Conservation (phyloP, 2,113 vertebrate species). For the Clarias batrachus region DNA sequence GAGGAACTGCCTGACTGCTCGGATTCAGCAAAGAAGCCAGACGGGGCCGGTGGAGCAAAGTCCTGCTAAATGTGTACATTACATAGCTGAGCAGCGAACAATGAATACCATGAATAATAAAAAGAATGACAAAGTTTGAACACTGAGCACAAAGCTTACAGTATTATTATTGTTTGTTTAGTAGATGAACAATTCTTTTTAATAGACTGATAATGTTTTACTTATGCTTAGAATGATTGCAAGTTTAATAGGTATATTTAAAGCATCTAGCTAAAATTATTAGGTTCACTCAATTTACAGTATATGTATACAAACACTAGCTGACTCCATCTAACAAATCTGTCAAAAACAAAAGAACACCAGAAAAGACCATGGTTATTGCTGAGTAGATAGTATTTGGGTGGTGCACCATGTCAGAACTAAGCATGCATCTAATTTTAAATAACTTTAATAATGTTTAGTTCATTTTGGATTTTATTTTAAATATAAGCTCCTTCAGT, state of each 20-base stretch:
- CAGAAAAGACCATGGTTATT: not conserved
- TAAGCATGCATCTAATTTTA: not conserved
- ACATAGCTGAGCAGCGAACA: slow-evolving; percentile 22
- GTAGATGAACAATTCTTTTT: not conserved
- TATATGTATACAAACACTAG: not conserved
- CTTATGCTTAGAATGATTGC: not conserved
- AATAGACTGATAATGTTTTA: not conserved
- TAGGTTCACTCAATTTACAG: not conserved
- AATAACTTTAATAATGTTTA: not conserved
- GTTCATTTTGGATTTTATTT: not conserved
- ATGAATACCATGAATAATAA: slow-evolving; percentile 35
- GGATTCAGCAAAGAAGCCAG: slow-evolving; percentile 13
- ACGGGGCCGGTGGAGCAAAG: slow-evolving; percentile 8
- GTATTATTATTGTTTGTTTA: not conserved
- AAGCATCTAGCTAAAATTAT: not conserved
- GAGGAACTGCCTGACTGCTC: slow-evolving; percentile 53
- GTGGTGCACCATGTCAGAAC: not conserved
- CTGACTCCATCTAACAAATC: not conserved
- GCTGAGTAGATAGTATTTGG: not conserved
- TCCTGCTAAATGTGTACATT: slow-evolving; percentile 33
- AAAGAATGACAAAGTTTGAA: not conserved
- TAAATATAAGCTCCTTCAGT: not conserved
- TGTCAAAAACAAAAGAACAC: not conserved
- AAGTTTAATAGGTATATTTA: not conserved
- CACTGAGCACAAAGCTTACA: not conserved